Evolutionary conservation across 2,888 invertebrate genomes (phyloP).

Genomic region (Bugula neritina): DNA sequence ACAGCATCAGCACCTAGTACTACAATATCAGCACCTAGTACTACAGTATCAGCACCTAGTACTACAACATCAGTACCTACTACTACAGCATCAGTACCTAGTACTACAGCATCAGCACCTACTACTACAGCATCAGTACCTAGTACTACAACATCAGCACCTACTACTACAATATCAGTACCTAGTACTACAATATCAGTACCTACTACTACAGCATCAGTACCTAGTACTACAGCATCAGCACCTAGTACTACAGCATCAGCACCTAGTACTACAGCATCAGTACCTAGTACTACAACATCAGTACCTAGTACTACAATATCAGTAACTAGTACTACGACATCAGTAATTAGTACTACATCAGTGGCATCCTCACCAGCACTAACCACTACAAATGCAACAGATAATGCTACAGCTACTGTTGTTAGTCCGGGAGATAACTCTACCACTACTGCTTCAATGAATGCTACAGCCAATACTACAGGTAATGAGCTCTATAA

Average conservation of each 20-base stretch:
- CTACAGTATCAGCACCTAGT: too few species aligned
- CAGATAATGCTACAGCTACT: background rate
- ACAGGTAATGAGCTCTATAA: too few species aligned
- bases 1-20: too few species aligned
- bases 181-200: too few species aligned
- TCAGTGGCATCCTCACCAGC: background rate
- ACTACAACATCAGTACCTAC: too few species aligned
- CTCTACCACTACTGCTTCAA: background rate
- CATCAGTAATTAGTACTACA: background rate
- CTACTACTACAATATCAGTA: too few species aligned
- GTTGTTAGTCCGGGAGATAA: background rate
- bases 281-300: background rate
- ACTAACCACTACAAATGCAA: background rate
- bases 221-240: background rate
- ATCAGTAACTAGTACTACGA: background rate
- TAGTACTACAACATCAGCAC: too few species aligned
- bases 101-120: too few species aligned
- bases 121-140: too few species aligned
- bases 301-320: background rate
- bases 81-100: too few species aligned
- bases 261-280: background rate
- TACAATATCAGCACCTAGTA: too few species aligned
- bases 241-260: background rate
- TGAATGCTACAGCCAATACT: too few species aligned
- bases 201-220: background rate